These are phyloP conservation scores for Chrysolina americana DNA, from an alignment of 2,888 invertebrate species.

Conservation along the genomic window DNA sequence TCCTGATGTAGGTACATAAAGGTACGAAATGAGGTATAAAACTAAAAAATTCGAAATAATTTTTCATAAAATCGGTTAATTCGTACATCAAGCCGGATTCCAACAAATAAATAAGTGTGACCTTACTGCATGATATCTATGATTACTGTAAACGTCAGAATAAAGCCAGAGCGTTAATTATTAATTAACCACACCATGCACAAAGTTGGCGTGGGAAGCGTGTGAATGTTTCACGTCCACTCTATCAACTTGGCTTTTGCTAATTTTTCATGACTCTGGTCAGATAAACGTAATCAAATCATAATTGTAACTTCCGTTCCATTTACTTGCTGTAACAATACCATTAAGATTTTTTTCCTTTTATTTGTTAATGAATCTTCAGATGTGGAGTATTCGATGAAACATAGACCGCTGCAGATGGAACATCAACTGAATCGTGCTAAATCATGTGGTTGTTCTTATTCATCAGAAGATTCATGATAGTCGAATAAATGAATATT, in stretches of 20 bases:
- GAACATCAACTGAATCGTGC: too few species aligned
- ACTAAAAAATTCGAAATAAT: not conserved
- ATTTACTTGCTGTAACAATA: constrained; percentile 32
- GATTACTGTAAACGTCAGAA: constrained; percentile 60
- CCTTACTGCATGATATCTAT: constrained; percentile 62
- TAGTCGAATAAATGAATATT: too few species aligned
- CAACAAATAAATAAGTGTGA: constrained; percentile 57
- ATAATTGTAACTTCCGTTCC: constrained; percentile 45
- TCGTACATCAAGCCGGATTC: constrained; percentile 4
- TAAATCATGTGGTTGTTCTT: too few species aligned
- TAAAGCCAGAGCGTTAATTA: constrained; percentile 64
- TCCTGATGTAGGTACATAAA: too few species aligned
- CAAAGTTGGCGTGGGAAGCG: constrained; percentile 61
- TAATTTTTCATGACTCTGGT: constrained; percentile 48
- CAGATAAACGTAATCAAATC: constrained; percentile 34
- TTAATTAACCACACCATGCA: constrained; percentile 60
- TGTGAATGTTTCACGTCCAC: constrained; percentile 57
- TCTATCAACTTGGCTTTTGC: constrained; percentile 39
- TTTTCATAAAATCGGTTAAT: not conserved
- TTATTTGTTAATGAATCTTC: not conserved
- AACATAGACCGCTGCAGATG: too few species aligned
- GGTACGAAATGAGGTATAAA: too few species aligned
- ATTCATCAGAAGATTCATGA: too few species aligned
- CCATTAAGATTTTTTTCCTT: constrained; percentile 31
- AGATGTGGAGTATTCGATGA: not conserved